Base-by-base conservation (phyloP, 2,888 invertebrate genomes). In the Unio pictorum region DNA sequence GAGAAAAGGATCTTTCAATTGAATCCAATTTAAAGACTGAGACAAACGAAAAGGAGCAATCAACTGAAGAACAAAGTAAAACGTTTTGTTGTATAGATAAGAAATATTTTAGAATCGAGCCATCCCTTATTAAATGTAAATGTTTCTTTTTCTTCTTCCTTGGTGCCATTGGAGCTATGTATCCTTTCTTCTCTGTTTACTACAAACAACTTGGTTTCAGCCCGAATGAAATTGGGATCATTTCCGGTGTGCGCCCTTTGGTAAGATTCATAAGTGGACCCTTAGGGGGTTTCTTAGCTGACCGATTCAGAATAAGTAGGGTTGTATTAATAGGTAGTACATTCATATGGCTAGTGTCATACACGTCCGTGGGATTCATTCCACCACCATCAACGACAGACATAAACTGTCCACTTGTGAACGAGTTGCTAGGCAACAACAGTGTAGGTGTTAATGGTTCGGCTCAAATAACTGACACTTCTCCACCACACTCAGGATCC, bases 151-250 rank as follows among this genome's bases (percentile, higher is more conserved):
- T 81, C 68, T 77, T 75, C 23, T 79, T 81, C 64, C 70, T 66
- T 26, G 81, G 76, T 34, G 78, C 79, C 34, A 74, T 79, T 20
- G 81, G 81, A 18, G 67, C 74, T 15, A 74, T 81, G 28, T 81
- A 76, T 54, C 78, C 81, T 1, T 81, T 76, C 64, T 68, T 81
- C 28, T 78, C 78, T 15, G 60, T 81, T 3, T 81, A 78, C 64
- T 78, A 72, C 60, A 79, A 81, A 73, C 81, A 81, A 60, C 55
- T 81, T 20, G 81, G 81, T 23, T 75, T 81, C 28, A 76, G 79
- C 64, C 81, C 81, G 0, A 76, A 79, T 61, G 74, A 81, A 61
- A 81, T 81, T 17, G 81, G 81, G 2, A 67, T 81, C 8, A 72
- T 81, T 55, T 75, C 79, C 7, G 81, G 81, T 23, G 72, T 78